A percentile compares a stretch with the other conserved stretches of the same genome.
These are phyloP conservation scores for Zhengitettix transpicula DNA, from an alignment of 2,888 invertebrate species.

Conservation along the genomic window DNA sequence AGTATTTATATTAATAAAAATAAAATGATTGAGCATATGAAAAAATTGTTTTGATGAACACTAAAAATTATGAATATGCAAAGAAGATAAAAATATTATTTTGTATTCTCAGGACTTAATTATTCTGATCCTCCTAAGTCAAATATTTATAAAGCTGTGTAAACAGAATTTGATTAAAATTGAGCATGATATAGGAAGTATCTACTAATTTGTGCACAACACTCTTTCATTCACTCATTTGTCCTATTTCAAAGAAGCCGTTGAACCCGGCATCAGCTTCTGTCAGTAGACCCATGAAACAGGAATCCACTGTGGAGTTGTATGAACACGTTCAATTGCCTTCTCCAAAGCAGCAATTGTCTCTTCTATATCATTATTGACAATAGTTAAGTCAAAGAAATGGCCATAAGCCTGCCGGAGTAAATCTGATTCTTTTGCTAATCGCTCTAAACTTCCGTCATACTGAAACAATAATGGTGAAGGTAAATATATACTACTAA, in stretches of 20 bases:
- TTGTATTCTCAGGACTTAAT: too few relatives aligned
- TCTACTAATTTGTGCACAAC: not conserved
- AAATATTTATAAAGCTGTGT: too few relatives aligned
- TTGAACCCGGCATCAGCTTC: constrained; percentile 10
- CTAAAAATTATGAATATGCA: too few relatives aligned
- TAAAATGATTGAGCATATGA: too few relatives aligned
- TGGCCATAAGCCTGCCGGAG: constrained; percentile 95
- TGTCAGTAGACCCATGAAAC: constrained; percentile 94
- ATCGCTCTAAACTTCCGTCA: constrained; percentile 90
- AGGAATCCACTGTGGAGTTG: constrained; percentile 92
- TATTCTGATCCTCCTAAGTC: too few relatives aligned
- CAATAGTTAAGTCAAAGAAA: constrained; percentile 93
- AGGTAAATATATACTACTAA: too few relatives aligned
- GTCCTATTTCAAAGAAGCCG: constrained; percentile 9
- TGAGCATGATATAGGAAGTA: not conserved
- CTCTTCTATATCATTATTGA: constrained; percentile 99
- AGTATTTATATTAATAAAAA: too few relatives aligned
- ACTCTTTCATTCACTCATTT: not conserved
- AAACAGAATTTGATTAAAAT: not conserved
- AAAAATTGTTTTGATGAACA: too few relatives aligned
- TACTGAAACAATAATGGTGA: constrained; percentile 47
- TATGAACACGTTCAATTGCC: constrained; percentile 78
- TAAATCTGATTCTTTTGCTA: constrained; percentile 93
- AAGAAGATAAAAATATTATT: too few relatives aligned
- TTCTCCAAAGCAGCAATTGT: constrained; percentile 85